Evolutionary conservation across 2,888 invertebrate genomes (phyloP), one percentile per base, ranked within the genome.

Genomic region (Chrysolina americana): DNA sequence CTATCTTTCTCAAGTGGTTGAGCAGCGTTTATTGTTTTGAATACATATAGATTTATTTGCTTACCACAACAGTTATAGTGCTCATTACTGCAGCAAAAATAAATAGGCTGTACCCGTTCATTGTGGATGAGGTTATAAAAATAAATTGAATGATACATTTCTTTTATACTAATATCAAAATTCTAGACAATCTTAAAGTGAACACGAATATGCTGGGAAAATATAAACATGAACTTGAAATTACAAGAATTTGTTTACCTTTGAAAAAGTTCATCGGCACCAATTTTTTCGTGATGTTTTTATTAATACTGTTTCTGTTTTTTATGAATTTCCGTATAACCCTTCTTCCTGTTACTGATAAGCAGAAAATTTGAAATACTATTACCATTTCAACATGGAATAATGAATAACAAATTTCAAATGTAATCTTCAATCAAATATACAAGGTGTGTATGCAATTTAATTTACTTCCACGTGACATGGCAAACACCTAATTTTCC

Each of bases 151-250:
- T 17, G 53, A 41, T 1, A 15, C 15, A 13, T 72, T 64, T 28
- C 50, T 75, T 75, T 70, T 75, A 75, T 75, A 75, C 19, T 10
- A 41, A 44, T 17, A 53, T 68, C 28, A 44, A 64, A 11, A 70
- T 41, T 66, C 65, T 63, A 62, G 53, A 70, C 48, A 17, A 62
- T 28, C 21, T 66, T 17, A 6, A 19, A 11, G 19, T 2, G 50
- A 5, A 48, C 66, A 72, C 53, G 70, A 65, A 59, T 48, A 62
- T 41, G 62, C 21, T 65, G 41, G 47, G 15, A 62, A 69, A 75
- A 69, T 68, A 72, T 28, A 47, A 47, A 72, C 72, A 63, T 71
- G 68, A 72, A 75, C 72, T 75, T 72, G 75, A 75, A 63, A 70
- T 59, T 47, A 11, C n/a, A 53, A 23, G 36, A 2, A 53, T 23